Base-by-base conservation (phyloP, 1,140 invertebrate genomes). In the Caenorhabditis inopinata region DNA sequence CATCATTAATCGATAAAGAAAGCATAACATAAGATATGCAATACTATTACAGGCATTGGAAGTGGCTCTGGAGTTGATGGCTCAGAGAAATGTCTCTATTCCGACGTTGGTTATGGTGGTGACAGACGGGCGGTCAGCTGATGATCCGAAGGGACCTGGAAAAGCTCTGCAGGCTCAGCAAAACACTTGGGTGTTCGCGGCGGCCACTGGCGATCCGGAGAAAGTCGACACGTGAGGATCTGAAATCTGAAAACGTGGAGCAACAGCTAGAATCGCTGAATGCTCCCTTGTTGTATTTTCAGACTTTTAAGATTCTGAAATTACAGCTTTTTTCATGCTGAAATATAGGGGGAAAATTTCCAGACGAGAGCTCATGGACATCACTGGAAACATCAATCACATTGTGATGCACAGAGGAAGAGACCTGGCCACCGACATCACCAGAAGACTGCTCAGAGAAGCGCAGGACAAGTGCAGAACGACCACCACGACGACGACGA, bases 391-490 rank as follows among this genome's bases (percentile, higher is more conserved):
- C 51, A 84, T 86, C 74, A 86, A 87, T 48, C 86, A 88, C 75
- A 86, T 87, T 38, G 83, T 87, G 21, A 53, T 88, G 78, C 87
- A 88, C 49, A 83, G 81, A 73, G 86, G 86, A 53, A 80, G 87
- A 76, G 83, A 87, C 68, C 62, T 86, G 80, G 86, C 86, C 11
- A 83, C 85, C 14, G 85, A 85, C 38, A 86, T 88, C 47, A 86
- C 86, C n/a, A 83, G 83, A 53, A 83, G 82, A 73, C 76, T 87
- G 32, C 76, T 87, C 25, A 85, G 87, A 48, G 81, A 85, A 68
- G 86, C 85, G 11, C 86, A 88, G 47, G 85, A 85, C 29, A 87
- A 88, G 68, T 87, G 86, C 80, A 42, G 84, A 46, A 87, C 86
- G 12, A 87, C 85, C 4, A 87, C 87, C 5, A 86, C 85, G 5